phyloP scores from a whole-genome alignment of 2,888 invertebrate species.

The Rhaphigaster nebulosa region DNA sequence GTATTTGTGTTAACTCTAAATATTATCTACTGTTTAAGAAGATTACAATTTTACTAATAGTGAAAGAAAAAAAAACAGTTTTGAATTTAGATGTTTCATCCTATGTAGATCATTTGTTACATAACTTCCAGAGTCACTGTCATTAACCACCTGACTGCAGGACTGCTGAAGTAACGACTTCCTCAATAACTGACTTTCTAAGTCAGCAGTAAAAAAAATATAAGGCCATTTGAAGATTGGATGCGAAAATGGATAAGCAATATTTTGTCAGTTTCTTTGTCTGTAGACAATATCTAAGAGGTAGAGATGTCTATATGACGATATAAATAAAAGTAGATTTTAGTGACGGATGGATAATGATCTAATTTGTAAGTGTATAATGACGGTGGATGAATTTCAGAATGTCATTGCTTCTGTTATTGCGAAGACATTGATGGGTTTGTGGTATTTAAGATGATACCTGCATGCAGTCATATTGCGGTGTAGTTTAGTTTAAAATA shows the following conservation, averaged over 20 bases:
- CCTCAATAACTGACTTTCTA: slow-evolving; percentile 12
- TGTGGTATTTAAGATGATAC: too few species aligned
- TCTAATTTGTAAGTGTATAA: neutral
- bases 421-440: too few species aligned
- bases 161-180: neutral
- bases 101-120: neutral
- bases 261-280: neutral
- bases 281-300: too few species aligned
- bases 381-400: too few species aligned
- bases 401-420: too few species aligned
- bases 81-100: too few species aligned
- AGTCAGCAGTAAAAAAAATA: neutral
- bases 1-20: too few species aligned
- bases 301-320: neutral
- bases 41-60: too few species aligned
- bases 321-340: neutral
- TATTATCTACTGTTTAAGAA: too few species aligned
- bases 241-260: neutral
- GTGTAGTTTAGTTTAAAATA: too few species aligned
- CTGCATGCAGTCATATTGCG: too few species aligned
- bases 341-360: neutral
- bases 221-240: neutral
- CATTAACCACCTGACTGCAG: neutral
- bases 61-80: too few species aligned
- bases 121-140: neutral